Evolutionary conservation across 2,797 vertebrate genomes (phyloP).

Genomic region (Petrocephalus schoutedeni): DNA sequence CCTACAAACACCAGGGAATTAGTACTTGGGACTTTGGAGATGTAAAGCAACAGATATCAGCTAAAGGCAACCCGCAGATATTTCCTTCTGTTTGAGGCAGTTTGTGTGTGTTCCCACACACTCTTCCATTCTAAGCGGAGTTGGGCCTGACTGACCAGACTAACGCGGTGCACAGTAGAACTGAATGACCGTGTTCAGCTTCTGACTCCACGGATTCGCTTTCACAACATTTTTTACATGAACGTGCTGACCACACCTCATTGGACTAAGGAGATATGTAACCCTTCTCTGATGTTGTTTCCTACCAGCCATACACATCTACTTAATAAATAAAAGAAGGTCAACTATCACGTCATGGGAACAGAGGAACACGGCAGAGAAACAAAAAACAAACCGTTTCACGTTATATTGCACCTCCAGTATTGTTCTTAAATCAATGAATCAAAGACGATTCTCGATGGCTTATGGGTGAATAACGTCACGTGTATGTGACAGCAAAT

Average conservation of each 20-base stretch:
- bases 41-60: neutral
- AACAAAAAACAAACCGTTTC: neutral
- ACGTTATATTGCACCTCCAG: neutral
- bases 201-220: neutral
- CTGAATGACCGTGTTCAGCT: neutral
- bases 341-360: neutral
- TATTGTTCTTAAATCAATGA: neutral
- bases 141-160: neutral
- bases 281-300: neutral
- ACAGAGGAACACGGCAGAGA: neutral
- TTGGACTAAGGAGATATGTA: neutral
- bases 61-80: neutral
- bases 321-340: neutral
- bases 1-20: neutral
- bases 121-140: neutral
- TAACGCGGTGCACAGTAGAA: neutral
- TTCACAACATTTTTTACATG: neutral
- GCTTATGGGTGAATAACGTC: neutral
- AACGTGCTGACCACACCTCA: neutral
- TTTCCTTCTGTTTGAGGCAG: neutral
- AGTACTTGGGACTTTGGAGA: neutral
- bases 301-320: neutral
- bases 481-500: neutral
- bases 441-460: constrained; percentile 5
- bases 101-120: neutral